Base-by-base conservation (phyloP, 1,140 invertebrate species). In the Leptonema lineaticorne region DNA sequence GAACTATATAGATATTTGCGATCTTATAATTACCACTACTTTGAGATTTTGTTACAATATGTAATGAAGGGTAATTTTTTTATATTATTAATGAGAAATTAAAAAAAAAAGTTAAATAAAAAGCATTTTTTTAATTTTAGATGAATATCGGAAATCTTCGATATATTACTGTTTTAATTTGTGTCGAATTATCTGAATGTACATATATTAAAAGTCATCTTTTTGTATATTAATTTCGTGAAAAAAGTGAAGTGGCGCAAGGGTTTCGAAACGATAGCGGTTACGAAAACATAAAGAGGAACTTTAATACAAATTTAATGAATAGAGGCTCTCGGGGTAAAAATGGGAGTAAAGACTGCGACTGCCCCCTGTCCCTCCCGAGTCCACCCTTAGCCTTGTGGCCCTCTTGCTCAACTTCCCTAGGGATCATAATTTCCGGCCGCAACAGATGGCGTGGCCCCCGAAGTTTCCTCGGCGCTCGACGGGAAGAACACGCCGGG, bases 301-400 rank as follows among this genome's bases (percentile, higher is more conserved):
- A 72, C 68, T 72, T 72, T 72, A 72, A 69, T 72, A 72, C 71
- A 72, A 72, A 72, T 72, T 72, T 72, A 72, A 72, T 72, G 71
- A 72, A 72, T 72, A 72, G 71, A 72, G 64, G 46, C 67, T 65
- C 67, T 20, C 56, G 29, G 58, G 53, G 22, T 28, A n/a, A n/a
- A n/a, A n/a, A n/a, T n/a, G n/a, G n/a, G n/a, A n/a, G n/a, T n/a
- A n/a, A n/a, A n/a, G n/a, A n/a, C n/a, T n/a, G n/a, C n/a, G n/a
- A n/a, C n/a, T n/a, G n/a, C n/a, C n/a, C n/a, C n/a, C 8, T 30
- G 30, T 27, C 16, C 37, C 9, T 11, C 9, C 37, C 58, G 28
- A n/a, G 37, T 8, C 37, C 5, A 1, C 37, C 45, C 46, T 9
- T 56, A 5, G 29, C 48, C 50, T 41, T 27, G 7, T 26, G 28